Conservation (phyloP, 2,888 invertebrate species). For the Strigamia crassipes region DNA sequence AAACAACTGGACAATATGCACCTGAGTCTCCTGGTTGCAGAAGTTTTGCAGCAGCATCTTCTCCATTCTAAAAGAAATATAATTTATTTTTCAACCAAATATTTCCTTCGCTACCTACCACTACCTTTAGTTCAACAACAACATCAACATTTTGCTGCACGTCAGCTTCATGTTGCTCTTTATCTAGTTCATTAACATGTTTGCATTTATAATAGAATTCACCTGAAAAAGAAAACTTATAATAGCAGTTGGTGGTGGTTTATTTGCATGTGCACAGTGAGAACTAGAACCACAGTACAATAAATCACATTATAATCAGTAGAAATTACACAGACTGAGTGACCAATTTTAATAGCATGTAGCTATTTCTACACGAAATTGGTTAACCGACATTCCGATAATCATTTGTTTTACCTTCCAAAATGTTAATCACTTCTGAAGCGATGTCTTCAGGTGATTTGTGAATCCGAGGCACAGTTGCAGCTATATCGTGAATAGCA, state of each 20-base stretch:
- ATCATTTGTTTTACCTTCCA: not conserved
- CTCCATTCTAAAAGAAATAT: not conserved
- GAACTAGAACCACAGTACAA: too few species aligned
- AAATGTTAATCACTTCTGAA: not conserved
- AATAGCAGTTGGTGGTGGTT: too few species aligned
- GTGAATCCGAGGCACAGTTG: not conserved
- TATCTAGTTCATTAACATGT: not conserved
- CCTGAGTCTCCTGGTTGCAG: not conserved
- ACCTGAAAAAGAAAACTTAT: not conserved
- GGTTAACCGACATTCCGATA: too few species aligned
- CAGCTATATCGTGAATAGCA: not conserved
- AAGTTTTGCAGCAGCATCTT: not conserved
- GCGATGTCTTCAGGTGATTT: not conserved
- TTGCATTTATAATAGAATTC: not conserved
- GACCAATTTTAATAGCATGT: too few species aligned
- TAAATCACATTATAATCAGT: too few species aligned
- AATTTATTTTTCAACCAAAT: too few species aligned
- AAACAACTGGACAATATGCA: conserved; percentile 7
- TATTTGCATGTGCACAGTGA: too few species aligned
- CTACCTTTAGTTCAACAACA: not conserved
- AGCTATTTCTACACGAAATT: too few species aligned
- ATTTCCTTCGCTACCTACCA: too few species aligned
- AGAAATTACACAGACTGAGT: too few species aligned
- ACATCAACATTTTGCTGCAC: conserved; percentile 1
- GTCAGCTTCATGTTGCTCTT: not conserved